phyloP scores from a whole-genome alignment of 92 coral and sea anemone species.

The Pocillopora grandis region DNA sequence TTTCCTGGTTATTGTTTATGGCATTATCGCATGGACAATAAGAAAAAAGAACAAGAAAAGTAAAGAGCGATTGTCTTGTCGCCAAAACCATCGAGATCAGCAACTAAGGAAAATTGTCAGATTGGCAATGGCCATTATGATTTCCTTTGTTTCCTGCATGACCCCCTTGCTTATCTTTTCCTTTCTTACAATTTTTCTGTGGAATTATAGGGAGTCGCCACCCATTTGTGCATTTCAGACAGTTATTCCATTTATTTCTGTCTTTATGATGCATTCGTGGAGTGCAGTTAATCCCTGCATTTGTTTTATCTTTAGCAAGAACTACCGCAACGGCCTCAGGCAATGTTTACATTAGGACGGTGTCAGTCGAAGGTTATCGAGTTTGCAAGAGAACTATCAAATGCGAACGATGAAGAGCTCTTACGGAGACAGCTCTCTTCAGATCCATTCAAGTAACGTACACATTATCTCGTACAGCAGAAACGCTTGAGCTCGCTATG shows the following conservation, averaged over 20 bases:
- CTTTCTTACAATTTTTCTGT: background rate
- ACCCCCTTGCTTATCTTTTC: background rate
- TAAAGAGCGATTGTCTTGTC: background rate
- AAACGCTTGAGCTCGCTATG: background rate
- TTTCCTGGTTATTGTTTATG: background rate
- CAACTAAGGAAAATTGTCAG: background rate
- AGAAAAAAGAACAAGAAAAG: background rate
- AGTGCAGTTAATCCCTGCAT: slow-evolving; percentile 1
- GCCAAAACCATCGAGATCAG: background rate
- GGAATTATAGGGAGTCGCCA: background rate
- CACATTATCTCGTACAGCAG: too few species aligned
- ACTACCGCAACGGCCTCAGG: background rate
- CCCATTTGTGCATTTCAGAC: background rate
- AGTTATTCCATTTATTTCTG: background rate
- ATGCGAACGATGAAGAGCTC: too few species aligned
- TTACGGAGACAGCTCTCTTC: too few species aligned
- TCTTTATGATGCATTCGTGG: background rate
- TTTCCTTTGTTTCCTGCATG: background rate
- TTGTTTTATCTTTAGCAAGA: background rate
- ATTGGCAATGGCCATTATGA: background rate
- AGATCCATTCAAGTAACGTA: too few species aligned
- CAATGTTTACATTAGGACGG: too few species aligned
- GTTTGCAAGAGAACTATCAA: too few species aligned
- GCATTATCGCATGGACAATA: background rate
- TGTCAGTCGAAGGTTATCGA: too few species aligned